Evolutionary conservation across 2,888 invertebrate genomes (phyloP), one percentile per base, ranked within the genome.

Genomic region (Stegana nigrithorax): DNA sequence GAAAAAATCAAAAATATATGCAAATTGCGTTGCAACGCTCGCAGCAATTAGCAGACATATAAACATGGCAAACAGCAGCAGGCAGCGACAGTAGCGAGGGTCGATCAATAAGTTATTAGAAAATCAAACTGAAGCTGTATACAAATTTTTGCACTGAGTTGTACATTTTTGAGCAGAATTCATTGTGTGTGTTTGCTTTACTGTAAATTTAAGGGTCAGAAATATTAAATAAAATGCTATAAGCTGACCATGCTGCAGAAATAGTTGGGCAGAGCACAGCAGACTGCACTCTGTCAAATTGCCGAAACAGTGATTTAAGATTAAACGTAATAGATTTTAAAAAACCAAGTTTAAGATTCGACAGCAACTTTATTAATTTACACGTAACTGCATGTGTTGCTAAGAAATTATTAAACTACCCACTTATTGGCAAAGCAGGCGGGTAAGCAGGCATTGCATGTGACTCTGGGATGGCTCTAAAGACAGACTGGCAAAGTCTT

Each of bases 21-120:
- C 80, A 76, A 79, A 76, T 76, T 79, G 80, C 75, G 73, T 75
- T 75, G 73, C 78, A 77, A 61, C 47, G 59, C 79, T 74, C 50
- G 36, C 59, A 63, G 77, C 72, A 65, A 76, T 69, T 71, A 76
- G 39, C 39, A 14, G 14, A 39, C 39, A 39, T 10, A 2, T 17
- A 39, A 14, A 5, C 17, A 29, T 29, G 12, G 10, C 14, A 36
- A 8, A 36, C 14, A 14, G 32, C 32, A 32, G 2, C 17, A 2
- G 39, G 4, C 5, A 14, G 6, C 2, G 39, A 39, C 10, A n/a
- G 6, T 14, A 39, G 14, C 5, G 39, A 39, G 17, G n/a, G n/a
- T n/a, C n/a, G n/a, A n/a, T n/a, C n/a, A 39, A 36, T 36, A 2
- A 36, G 10, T 4, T 10, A 36, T 36, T 36, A 36, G 6, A 2